Conservation (phyloP, 2,113 vertebrate genomes). For the Engystomops pustulosus region DNA sequence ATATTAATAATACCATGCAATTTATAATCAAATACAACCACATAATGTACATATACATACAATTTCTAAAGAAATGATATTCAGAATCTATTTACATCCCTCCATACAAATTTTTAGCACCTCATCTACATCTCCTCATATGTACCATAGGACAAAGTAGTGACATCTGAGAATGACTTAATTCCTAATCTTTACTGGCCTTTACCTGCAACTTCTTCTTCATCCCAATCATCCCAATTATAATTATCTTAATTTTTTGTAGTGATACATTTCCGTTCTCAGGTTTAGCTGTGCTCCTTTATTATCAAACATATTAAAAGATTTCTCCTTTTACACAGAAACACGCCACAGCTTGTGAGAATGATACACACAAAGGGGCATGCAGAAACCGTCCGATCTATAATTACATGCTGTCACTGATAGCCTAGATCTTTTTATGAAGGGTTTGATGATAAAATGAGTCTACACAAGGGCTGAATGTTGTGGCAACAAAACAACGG, state of each 20-base stretch:
- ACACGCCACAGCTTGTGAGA: conserved; percentile 49
- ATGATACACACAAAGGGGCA: conserved; percentile 47
- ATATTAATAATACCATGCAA: not conserved
- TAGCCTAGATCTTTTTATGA: conserved; percentile 53
- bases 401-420: conserved; percentile 57
- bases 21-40: not conserved
- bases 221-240: conserved; percentile 9
- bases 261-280: conserved; percentile 49
- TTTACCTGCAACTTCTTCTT: not conserved
- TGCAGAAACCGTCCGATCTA: conserved; percentile 50
- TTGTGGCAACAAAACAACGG: conserved; percentile 48
- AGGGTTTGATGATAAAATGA: conserved; percentile 51
- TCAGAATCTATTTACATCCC: not conserved
- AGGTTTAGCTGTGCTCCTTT: conserved; percentile 37
- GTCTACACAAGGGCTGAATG: conserved; percentile 40
- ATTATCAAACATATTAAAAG: conserved; percentile 40
- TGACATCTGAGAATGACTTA: conserved; percentile 5
- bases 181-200: conserved; percentile 11
- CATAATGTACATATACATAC: not conserved
- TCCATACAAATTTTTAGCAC: not conserved
- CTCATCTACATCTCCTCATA: not conserved
- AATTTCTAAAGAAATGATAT: not conserved
- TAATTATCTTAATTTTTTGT: conserved; percentile 45
- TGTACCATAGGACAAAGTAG: not conserved
- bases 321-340: conserved; percentile 30